Base-by-base conservation (phyloP, 2,888 invertebrate species). In the Apotomis turbidana region DNA sequence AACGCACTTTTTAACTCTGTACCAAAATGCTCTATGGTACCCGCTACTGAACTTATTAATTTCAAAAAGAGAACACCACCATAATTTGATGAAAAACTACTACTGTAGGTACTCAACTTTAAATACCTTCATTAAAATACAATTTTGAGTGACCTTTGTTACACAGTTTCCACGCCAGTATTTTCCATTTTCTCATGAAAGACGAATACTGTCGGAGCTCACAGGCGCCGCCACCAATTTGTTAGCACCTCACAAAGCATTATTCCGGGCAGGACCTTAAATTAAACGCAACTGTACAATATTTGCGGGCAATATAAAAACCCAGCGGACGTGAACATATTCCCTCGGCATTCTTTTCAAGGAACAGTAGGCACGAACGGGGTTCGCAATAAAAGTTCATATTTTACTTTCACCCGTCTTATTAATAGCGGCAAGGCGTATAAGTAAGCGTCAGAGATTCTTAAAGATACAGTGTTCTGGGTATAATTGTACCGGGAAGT, bases 181-280 rank as follows among this genome's bases (percentile, higher is more conserved):
- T 49, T 60, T 57, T 13, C 62, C 62, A 58, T 52, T 62, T 72
- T 63, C 52, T 62, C 71, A 46, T 62, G 68, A 62, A 71, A 68
- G 68, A 41, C 46, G 66, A 51, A 71, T 61, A 61, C 71, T 55
- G 62, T 57, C 76, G 75, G 76, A 75, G 76, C 74, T 75, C 77
- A 73, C 78, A 79, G 81, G 80, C 80, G 82, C 82, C 78, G 79
- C 83, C 85, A 81, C 85, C 85, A 89, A 90, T 89, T 90, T 90
- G 87, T 90, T 87, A 85, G 83, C 87, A 86, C 85, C 86, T 84
- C 81, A 87, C 88, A 90, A 90, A 89, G 90, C 84, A 87, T 84
- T 85, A 87, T 88, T 86, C 71, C 61, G 81, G 77, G 78, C 80
- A 76, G 79, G 80, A 78, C 83, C 83, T 84, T 81, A 87, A 88